Evolutionary conservation across 1,140 invertebrate species (phyloP), one percentile per base, ranked within the genome.

Genomic region (Teleogryllus occipitalis): DNA sequence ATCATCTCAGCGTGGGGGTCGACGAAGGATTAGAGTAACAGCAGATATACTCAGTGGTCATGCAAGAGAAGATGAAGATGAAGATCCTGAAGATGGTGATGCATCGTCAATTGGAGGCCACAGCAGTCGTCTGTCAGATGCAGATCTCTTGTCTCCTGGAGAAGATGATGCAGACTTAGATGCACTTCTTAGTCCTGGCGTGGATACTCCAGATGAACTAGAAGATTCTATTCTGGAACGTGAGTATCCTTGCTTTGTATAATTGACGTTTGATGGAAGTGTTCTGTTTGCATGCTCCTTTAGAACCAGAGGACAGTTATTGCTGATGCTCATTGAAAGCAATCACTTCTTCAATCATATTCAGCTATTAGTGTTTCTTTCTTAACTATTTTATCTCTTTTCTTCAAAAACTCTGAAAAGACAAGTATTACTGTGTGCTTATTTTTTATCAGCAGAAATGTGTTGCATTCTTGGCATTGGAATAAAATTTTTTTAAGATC

Each of bases 171-270:
- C 74, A 47, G 82, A 82, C 8, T 81, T 85, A 18, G 83, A 85
- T 80, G 83, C 84, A 46, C 82, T 86, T 78, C 83, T 83, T 18
- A 84, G 84, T n/a, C 83, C 85, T 74, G 78, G 47, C 46, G 8
- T 79, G 8, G 86, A 87, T 76, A 88, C 87, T 12, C 87, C 87
- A 47, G 87, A 88, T 82, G 87, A 88, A 81, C 82, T 88, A 79
- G 87, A 88, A 81, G 86, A 86, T 78, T 86, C 85, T 74, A 85
- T 87, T 46, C 81, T 87, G 81, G 85, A 85, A 80, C 83, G 86
- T 87, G 82, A 85, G 84, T 82, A 46, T 74, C 22, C n/a, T 12
- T 48, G 73, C 39, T 80, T 54, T 18, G 21, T n/a, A n/a, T 47
- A 10, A 47, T 15, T 65, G 10, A 65, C 7, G 54, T 65, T 65